These are phyloP conservation scores for Atta colombica DNA, from an alignment of 1,140 invertebrate species.

Conservation along the genomic window DNA sequence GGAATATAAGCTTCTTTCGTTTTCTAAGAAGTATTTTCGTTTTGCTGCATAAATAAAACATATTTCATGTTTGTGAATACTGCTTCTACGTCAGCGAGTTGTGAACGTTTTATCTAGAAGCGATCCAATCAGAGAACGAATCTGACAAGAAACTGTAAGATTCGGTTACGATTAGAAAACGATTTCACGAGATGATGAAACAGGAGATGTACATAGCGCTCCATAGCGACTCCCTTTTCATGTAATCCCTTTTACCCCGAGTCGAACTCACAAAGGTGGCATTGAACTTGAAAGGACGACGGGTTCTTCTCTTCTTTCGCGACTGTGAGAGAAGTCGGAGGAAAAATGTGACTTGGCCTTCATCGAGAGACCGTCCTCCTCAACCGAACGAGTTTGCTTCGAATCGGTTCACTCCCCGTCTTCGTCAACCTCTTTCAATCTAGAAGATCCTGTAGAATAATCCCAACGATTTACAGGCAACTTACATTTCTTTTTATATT, in stretches of 20 bases:
- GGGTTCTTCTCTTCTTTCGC: slow-evolving; percentile 56
- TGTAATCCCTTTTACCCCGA: slow-evolving; percentile 6
- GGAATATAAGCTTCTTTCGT: background rate
- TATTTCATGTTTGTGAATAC: background rate
- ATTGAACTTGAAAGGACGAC: slow-evolving; percentile 73
- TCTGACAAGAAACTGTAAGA: background rate
- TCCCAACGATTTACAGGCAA: background rate
- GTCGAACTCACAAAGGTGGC: slow-evolving; percentile 50
- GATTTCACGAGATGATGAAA: background rate
- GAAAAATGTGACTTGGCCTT: slow-evolving; percentile 43
- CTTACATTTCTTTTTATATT: background rate
- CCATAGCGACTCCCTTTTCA: slow-evolving; percentile 1
- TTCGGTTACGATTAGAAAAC: background rate
- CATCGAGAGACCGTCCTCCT: background rate
- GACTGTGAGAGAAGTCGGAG: slow-evolving; percentile 15
- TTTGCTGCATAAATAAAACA: background rate
- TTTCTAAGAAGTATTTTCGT: background rate
- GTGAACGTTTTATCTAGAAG: background rate
- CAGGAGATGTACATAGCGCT: too few species aligned
- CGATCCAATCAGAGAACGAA: background rate
- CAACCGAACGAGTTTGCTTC: slow-evolving; percentile 20
- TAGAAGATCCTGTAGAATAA: background rate
- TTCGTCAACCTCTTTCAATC: background rate
- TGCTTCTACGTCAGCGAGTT: slow-evolving; percentile 4
- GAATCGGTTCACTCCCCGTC: background rate